Evolutionary conservation across 2,888 invertebrate species (phyloP).

Genomic region (Melinaea marsaeus): DNA sequence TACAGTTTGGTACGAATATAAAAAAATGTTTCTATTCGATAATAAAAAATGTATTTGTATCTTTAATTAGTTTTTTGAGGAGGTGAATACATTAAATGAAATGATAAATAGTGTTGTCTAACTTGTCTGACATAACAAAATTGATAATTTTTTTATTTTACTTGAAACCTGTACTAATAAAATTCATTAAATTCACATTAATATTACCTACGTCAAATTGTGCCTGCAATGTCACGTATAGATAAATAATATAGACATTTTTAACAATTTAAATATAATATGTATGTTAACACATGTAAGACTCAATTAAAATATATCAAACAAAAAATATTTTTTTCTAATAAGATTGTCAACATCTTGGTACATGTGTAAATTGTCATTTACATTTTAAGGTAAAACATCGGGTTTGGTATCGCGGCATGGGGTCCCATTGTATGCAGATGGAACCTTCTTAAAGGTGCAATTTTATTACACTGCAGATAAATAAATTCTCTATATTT

Average conservation of each 20-base stretch:
- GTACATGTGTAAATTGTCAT: conserved; percentile 15
- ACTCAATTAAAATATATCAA: not conserved
- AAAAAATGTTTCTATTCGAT: too few species aligned
- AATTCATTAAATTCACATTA: too few species aligned
- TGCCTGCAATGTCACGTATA: too few species aligned
- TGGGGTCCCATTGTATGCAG: conserved; percentile 63
- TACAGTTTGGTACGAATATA: too few species aligned
- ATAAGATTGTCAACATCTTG: not conserved
- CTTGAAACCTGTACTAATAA: too few species aligned
- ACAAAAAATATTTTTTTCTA: not conserved
- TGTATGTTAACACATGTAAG: not conserved
- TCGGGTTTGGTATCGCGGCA: conserved; percentile 34
- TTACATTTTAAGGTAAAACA: conserved; percentile 28
- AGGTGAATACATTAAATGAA: too few species aligned
- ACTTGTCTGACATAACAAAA: too few species aligned
- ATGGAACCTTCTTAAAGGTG: conserved; percentile 54
- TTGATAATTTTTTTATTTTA: too few species aligned
- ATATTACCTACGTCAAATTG: too few species aligned
- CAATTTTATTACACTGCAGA: conserved; percentile 53
- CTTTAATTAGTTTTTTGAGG: too few species aligned
- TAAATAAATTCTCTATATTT: conserved; percentile 58
- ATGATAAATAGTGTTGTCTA: too few species aligned
- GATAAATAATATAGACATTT: not conserved
- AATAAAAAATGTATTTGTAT: too few species aligned
- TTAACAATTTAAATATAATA: not conserved